These are phyloP conservation scores for Brachyalestes nurse DNA, from an alignment of 2,797 vertebrate genomes.

Conservation along the genomic window DNA sequence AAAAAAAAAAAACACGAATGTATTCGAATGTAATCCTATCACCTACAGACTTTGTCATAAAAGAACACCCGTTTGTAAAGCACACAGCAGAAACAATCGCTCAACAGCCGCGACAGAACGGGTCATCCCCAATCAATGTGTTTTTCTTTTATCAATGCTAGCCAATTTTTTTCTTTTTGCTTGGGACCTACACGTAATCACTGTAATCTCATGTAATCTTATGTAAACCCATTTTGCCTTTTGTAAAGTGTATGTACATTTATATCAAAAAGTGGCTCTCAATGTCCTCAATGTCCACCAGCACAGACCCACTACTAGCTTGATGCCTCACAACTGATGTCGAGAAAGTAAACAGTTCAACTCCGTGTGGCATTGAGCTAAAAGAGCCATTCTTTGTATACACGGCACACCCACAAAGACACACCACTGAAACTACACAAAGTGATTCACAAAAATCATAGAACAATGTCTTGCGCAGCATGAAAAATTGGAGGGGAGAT, in stretches of 20 bases:
- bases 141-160: neutral
- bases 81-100: neutral
- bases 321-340: neutral
- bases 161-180: conserved; percentile 58
- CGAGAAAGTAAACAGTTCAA: neutral
- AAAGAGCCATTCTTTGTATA: conserved; percentile 65
- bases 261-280: conserved; percentile 62
- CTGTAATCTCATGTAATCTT: neutral
- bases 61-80: conserved; percentile 67
- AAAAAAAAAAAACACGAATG: conserved; percentile 11
- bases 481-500: conserved; percentile 10
- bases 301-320: neutral
- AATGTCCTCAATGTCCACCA: conserved; percentile 40
- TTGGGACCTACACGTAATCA: neutral
- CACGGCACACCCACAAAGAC: conserved; percentile 46
- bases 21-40: conserved; percentile 27
- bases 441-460: conserved; percentile 67
- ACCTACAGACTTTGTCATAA: conserved; percentile 50
- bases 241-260: conserved; percentile 51
- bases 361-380: conserved; percentile 38
- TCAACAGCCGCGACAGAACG: neutral
- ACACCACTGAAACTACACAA: conserved; percentile 63
- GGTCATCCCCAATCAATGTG: neutral
- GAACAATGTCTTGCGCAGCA: conserved; percentile 57
- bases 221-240: conserved; percentile 49